These are phyloP conservation scores for Clupea harengus DNA, from an alignment of 2,113 vertebrate species.

Conservation along the genomic window DNA sequence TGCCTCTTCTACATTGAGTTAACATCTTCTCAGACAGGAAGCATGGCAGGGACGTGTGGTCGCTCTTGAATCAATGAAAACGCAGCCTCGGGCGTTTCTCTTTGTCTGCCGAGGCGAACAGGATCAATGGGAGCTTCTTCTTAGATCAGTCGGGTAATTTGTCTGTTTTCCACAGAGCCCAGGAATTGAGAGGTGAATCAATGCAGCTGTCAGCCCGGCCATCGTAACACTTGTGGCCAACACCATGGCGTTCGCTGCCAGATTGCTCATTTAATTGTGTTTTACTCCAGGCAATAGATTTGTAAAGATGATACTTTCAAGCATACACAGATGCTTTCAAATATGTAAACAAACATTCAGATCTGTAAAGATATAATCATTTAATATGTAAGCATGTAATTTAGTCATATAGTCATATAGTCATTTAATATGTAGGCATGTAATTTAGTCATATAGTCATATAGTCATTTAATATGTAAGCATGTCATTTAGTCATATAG, in stretches of 20 bases:
- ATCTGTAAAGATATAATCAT: background rate
- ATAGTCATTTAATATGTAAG: too few relatives aligned
- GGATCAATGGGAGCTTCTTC: slow-evolving; percentile 32
- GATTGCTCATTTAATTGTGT: background rate
- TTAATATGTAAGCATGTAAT: background rate
- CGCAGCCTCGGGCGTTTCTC: background rate
- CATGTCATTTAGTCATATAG: background rate
- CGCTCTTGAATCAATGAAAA: slow-evolving; percentile 22
- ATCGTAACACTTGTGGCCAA: background rate
- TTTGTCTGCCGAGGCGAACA: slow-evolving; percentile 5
- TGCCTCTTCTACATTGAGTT: background rate
- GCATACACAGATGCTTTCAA: background rate
- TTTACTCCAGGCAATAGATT: background rate
- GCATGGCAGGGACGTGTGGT: background rate
- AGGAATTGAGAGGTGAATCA: slow-evolving; percentile 30
- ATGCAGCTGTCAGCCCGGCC: slow-evolving; percentile 8
- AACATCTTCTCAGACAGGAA: background rate
- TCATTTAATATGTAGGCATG: too few relatives aligned
- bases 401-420: too few relatives aligned
- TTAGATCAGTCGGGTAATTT: slow-evolving; percentile 20
- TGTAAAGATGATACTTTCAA: background rate
- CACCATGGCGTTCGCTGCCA: background rate
- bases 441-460: too few relatives aligned
- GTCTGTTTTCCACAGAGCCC: slow-evolving; percentile 18
- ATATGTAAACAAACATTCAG: background rate